Conservation (phyloP, 2,888 invertebrate species). For the Alviniconcha strummeri region DNA sequence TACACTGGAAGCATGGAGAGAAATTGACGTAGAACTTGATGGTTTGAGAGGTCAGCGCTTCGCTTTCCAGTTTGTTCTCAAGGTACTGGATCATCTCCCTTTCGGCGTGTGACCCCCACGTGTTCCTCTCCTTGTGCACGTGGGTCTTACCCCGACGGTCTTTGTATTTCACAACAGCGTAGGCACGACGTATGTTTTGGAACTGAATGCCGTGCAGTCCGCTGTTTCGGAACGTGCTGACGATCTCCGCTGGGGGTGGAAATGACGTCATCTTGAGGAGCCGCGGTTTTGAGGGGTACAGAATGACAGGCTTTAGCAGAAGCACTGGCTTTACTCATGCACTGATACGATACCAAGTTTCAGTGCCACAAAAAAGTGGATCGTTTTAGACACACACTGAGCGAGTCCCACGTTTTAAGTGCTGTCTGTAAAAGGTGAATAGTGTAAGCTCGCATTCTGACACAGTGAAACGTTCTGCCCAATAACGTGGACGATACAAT, state of each 20-base stretch:
- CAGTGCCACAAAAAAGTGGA: too few species aligned
- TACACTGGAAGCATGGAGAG: slow-evolving; percentile 19
- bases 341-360: too few species aligned
- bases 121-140: slow-evolving; percentile 6
- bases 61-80: background rate
- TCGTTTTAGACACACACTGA: too few species aligned
- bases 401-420: too few species aligned
- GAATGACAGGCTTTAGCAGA: too few species aligned
- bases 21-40: slow-evolving; percentile 21
- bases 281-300: too few species aligned
- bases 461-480: too few species aligned
- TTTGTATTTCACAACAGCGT: background rate
- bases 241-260: background rate
- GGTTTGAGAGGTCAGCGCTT: background rate
- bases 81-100: slow-evolving; percentile 4
- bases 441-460: too few species aligned
- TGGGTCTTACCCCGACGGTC: background rate
- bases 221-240: background rate
- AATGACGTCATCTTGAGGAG: too few species aligned
- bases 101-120: background rate
- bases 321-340: too few species aligned
- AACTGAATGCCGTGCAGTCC: slow-evolving; percentile 11
- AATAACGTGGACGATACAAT: too few species aligned
- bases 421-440: too few species aligned
- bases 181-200: background rate